Percentiles rank a stretch among this genome's conserved stretches.
Evolutionary conservation across 2,888 invertebrate genomes (phyloP).

Genomic region (Miltochrista miniata): DNA sequence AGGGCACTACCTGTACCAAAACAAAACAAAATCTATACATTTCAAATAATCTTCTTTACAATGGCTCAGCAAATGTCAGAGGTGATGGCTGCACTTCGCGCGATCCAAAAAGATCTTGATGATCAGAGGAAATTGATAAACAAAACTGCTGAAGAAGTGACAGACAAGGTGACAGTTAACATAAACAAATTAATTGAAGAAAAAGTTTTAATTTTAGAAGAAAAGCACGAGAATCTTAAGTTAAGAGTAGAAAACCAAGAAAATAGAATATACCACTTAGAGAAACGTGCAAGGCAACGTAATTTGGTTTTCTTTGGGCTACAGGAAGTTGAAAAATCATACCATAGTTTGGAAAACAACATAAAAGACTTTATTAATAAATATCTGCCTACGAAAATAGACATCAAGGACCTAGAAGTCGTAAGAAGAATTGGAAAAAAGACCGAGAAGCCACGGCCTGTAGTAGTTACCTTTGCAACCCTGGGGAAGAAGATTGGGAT

Average conservation of each 20-base stretch:
- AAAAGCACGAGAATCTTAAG: constrained; percentile 9
- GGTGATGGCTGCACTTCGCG: constrained; percentile 2
- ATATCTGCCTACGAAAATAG: constrained; percentile 12
- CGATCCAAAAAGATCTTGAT: constrained; percentile 1
- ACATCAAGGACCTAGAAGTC: constrained; percentile 14
- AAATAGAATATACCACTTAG: constrained; percentile 13
- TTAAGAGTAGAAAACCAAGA: constrained; percentile 6
- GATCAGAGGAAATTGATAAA: no score
- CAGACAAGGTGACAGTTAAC: background rate
- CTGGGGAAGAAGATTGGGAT: constrained; percentile 18
- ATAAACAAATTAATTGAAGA: constrained; percentile 4
- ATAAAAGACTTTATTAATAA: constrained; percentile 9
- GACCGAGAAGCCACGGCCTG: constrained; percentile 16
- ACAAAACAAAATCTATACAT: no score
- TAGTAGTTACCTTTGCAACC: constrained; percentile 17
- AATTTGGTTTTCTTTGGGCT: no score
- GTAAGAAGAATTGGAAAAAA: constrained; percentile 21
- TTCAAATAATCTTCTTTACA: background rate
- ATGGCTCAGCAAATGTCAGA: no score
- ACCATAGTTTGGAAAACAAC: no score
- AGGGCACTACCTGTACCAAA: constrained; percentile 2
- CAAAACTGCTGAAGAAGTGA: background rate
- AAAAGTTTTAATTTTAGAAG: constrained; percentile 1
- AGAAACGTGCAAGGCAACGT: constrained; percentile 17
- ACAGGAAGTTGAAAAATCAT: constrained; percentile 8